These are phyloP conservation scores for Chelonus formosanus DNA, from an alignment of 2,888 invertebrate species.

Conservation along the genomic window DNA sequence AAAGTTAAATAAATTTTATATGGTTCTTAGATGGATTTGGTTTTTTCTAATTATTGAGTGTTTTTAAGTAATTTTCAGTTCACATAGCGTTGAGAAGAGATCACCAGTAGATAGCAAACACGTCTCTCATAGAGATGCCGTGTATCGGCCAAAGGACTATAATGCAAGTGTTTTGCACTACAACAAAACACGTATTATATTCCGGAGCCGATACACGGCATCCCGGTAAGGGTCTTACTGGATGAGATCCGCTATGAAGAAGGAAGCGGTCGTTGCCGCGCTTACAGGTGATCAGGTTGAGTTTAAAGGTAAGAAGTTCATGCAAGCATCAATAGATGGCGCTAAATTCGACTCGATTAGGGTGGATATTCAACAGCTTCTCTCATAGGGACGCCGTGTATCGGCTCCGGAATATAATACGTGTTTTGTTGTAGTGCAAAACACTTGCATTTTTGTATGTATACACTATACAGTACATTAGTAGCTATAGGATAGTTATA, in stretches of 20 bases:
- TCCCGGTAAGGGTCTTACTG: slow-evolving; percentile 32
- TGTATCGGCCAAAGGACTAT: slow-evolving; percentile 3
- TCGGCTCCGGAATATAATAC: slow-evolving; percentile 32
- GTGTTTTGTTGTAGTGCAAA: slow-evolving; percentile 36
- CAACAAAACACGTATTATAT: slow-evolving; percentile 35
- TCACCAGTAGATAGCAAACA: slow-evolving; percentile 24
- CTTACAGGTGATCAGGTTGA: slow-evolving; percentile 15
- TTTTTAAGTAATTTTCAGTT: not conserved
- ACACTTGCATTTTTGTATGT: slow-evolving; percentile 34
- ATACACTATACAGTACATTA: too few relatives aligned
- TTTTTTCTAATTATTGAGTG: too few relatives aligned
- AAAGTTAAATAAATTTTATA: too few relatives aligned
- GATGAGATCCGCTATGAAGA: slow-evolving; percentile 31
- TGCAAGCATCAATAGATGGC: not conserved
- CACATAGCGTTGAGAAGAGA: slow-evolving; percentile 32
- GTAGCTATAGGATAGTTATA: too few relatives aligned
- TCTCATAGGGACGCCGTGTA: slow-evolving; percentile 35
- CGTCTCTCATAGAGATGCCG: slow-evolving; percentile 16
- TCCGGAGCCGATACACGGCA: slow-evolving; percentile 35
- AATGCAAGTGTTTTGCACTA: slow-evolving; percentile 34
- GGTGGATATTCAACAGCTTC: too few relatives aligned
- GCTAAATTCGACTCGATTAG: too few relatives aligned
- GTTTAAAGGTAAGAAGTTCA: slow-evolving; percentile 25
- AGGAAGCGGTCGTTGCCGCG: slow-evolving; percentile 17
- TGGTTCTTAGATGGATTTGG: too few relatives aligned